Evolutionary conservation across 2,113 vertebrate species (phyloP), one percentile per base, ranked within the genome.

Genomic region (Carassius auratus): DNA sequence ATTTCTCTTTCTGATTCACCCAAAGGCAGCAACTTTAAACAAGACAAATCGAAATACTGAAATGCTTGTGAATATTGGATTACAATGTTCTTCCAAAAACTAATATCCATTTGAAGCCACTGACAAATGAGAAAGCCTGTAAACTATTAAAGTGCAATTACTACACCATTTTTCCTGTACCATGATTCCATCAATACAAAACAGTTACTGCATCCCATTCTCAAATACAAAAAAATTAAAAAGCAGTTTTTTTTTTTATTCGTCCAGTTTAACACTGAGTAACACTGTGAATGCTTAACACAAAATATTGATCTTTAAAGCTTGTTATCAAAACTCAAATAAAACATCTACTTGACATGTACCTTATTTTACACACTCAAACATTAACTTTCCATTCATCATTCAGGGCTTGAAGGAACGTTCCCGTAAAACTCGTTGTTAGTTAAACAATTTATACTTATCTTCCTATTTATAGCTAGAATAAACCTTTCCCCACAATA

Each of bases 61-160:
- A 23, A 42, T 1, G 52, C 38, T 59, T 12, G 21, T 59, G 55
- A 36, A 77, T 5, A 2, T 38, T 36, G 8, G 23, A 42, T 42
- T 42, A 42, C 5, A 36, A 76, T 55, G 48, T 33, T 36, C 19
- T 64, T 76, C 52, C 55, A 57, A 36, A 78, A 84, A 33, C 61
- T 86, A 77, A 83, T 50, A 81, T 42, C 21, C 8, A 7, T 15
- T 48, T 50, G 10, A 10, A 75, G 23, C 38, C 48, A 23, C 52
- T 68, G 55, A 30, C 8, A 19, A 61, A 10, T 71, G 68, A 55
- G 21, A 48, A 80, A 79, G 38, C 14, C 84, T 81, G 81, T 87
- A 76, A 87, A 76, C 76, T 59, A 61, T 87, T 81, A 84, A 89
- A 89, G 88, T 89, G 88, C 86, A 86, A 87, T 83, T 30, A 80